These are phyloP conservation scores for Cylindroiulus punctatus DNA, from an alignment of 2,888 invertebrate species.

Conservation along the genomic window DNA sequence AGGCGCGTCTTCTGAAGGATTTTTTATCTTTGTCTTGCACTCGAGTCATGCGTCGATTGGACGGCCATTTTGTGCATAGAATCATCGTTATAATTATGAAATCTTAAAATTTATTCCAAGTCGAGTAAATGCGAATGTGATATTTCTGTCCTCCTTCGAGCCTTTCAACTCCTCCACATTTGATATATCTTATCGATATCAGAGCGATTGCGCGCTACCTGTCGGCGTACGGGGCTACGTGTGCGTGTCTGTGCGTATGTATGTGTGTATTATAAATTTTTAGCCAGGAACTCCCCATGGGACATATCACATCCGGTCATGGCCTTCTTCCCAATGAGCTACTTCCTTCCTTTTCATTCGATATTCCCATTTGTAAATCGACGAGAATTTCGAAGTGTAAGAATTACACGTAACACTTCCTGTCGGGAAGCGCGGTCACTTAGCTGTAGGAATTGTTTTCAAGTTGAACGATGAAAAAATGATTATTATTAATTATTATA, in stretches of 20 bases:
- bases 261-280: slow-evolving; percentile 43
- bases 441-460: slow-evolving; percentile 45
- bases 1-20: neutral
- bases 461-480: slow-evolving; percentile 34
- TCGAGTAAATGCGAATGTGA: slow-evolving; percentile 47
- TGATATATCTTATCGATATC: slow-evolving; percentile 45
- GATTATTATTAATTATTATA: slow-evolving; percentile 43
- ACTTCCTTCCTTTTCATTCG: slow-evolving; percentile 47
- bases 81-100: slow-evolving; percentile 21
- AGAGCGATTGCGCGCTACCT: slow-evolving; percentile 45
- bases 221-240: slow-evolving; percentile 41
- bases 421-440: slow-evolving; percentile 31
- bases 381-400: slow-evolving; percentile 43
- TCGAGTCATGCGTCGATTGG: slow-evolving; percentile 5
- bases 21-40: neutral
- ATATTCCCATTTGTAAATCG: slow-evolving; percentile 45
- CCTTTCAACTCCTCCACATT: slow-evolving; percentile 45
- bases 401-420: slow-evolving; percentile 20
- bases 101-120: slow-evolving; percentile 45
- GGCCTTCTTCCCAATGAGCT: slow-evolving; percentile 53
- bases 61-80: slow-evolving; percentile 43
- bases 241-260: slow-evolving; percentile 3
- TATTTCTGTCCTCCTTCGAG: slow-evolving; percentile 47
- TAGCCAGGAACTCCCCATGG: slow-evolving; percentile 50
- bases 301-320: slow-evolving; percentile 54